A percentile compares a stretch with the other conserved stretches of the same genome.
phyloP scores from a whole-genome alignment of 2,113 vertebrate genomes.

The Dasyornis broadbenti region DNA sequence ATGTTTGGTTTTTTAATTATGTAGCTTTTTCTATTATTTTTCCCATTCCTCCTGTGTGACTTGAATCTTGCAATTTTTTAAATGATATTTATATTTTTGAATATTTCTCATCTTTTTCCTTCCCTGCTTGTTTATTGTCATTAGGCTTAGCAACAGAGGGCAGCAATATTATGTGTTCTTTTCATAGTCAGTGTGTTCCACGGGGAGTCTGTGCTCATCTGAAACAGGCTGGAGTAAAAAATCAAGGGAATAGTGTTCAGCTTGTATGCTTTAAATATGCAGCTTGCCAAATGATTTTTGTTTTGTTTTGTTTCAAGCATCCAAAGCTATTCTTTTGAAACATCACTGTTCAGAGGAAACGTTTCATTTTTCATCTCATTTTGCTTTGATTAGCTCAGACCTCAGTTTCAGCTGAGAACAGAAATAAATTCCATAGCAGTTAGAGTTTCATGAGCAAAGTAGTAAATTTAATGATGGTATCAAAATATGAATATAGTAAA shows the following conservation, averaged over 20 bases:
- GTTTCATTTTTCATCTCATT: neutral
- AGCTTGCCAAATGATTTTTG: neutral
- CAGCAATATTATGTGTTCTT: neutral
- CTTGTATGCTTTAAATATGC: neutral
- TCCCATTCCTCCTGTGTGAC: neutral
- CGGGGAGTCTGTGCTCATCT: neutral
- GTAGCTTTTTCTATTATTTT: neutral
- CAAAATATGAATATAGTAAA: neutral
- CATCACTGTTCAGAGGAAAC: neutral
- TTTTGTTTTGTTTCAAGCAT: neutral
- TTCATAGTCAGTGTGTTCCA: neutral
- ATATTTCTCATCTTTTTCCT: neutral
- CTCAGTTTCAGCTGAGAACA: neutral
- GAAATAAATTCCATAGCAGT: neutral
- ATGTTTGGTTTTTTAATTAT: neutral
- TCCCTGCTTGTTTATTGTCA: neutral
- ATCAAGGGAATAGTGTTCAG: neutral
- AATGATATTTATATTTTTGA: neutral
- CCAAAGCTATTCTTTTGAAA: neutral
- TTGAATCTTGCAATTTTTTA: neutral
- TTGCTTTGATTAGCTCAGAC: neutral
- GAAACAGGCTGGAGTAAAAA: neutral
- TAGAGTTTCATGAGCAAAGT: neutral
- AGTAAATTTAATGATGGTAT: neutral
- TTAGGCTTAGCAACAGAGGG: neutral